Percentiles rank a stretch among this genome's conserved stretches.
Conservation (phyloP, 2,797 vertebrate species). For the Saxicola maurus region DNA sequence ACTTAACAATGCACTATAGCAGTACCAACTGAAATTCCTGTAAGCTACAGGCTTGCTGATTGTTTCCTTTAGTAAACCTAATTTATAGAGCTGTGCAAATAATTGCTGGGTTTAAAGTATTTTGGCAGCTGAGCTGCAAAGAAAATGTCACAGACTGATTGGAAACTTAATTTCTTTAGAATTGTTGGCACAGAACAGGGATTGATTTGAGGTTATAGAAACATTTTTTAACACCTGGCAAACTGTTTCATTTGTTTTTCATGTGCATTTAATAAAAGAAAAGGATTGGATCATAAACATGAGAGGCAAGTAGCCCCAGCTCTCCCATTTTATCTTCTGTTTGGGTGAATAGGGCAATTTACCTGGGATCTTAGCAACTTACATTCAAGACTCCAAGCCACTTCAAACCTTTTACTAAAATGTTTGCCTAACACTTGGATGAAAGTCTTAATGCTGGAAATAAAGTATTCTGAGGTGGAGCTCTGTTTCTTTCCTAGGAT, state of each 20-base stretch:
- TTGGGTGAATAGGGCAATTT: neutral
- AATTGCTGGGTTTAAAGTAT: constrained; percentile 40
- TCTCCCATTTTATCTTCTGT: neutral
- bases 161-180: constrained; percentile 54
- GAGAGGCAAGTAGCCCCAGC: constrained; percentile 4
- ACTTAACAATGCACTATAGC: constrained; percentile 26
- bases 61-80: constrained; percentile 48
- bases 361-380: constrained; percentile 1
- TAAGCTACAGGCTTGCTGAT: constrained; percentile 39
- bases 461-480: neutral
- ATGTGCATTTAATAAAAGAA: constrained; percentile 32
- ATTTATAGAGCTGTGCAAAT: constrained; percentile 50
- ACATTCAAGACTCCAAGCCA: neutral
- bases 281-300: constrained; percentile 24
- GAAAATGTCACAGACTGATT: constrained; percentile 10
- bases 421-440: neutral
- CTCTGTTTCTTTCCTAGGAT: neutral
- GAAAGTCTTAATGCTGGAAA: neutral
- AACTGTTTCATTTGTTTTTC: constrained; percentile 43
- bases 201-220: constrained; percentile 23
- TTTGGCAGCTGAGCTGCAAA: constrained; percentile 42
- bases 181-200: neutral
- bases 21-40: constrained; percentile 34
- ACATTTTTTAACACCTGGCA: constrained; percentile 36
- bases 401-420: neutral